Evolutionary conservation across 53 echinoderm and acorn worm genomes (phyloP).

Genomic region (Arbacia lixula): DNA sequence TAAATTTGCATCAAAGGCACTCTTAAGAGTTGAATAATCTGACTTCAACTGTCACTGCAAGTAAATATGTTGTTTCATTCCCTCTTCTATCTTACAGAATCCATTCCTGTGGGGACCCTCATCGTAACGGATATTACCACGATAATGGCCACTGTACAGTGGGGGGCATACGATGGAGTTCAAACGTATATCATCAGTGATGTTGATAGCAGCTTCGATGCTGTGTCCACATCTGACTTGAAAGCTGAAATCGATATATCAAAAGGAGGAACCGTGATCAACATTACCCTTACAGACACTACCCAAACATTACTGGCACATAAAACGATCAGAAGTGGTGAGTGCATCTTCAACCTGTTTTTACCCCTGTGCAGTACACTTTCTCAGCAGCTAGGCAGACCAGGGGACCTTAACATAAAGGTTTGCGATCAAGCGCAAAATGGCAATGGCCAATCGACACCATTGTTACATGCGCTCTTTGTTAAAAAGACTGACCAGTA

Average conservation of each 20-base stretch:
- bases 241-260: neutral
- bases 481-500: too few relatives aligned
- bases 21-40: too few relatives aligned
- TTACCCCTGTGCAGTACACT: too few relatives aligned
- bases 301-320: neutral
- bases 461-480: too few relatives aligned
- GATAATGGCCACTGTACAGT: neutral
- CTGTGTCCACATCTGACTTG: neutral
- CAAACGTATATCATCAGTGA: neutral
- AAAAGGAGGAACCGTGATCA: neutral
- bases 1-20: too few relatives aligned
- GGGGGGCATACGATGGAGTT: neutral
- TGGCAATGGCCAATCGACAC: too few relatives aligned
- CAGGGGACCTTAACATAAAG: too few relatives aligned
- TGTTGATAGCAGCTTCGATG: neutral
- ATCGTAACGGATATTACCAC: neutral
- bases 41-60: too few relatives aligned
- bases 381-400: too few relatives aligned
- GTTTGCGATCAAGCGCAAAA: too few relatives aligned
- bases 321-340: neutral
- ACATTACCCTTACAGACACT: neutral
- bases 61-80: too few relatives aligned
- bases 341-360: too few relatives aligned
- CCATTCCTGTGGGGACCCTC: neutral
- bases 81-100: conserved; percentile 4